Base-by-base conservation (phyloP, 2,888 invertebrate genomes). In the Hesperia comma region DNA sequence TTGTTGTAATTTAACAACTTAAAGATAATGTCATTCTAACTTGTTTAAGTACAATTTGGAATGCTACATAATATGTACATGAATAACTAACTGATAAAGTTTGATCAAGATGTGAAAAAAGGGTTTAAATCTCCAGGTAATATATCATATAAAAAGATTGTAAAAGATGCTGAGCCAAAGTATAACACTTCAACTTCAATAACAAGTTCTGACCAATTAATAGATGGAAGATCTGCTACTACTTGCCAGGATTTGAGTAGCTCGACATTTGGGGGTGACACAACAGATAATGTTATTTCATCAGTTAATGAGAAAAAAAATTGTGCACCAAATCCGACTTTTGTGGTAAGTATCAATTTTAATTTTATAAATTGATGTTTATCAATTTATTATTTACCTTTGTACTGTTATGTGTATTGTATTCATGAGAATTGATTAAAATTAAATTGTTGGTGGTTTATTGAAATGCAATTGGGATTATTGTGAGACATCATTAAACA, bases 101-200 rank as follows among this genome's bases (percentile, higher is more conserved):
- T 26, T 26, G 5, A 12, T 37, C 3, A 12, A 37, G 2, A 12
- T 37, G 12, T 37, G 37, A 37, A 37, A 37, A 37, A 37, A 12
- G 14, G 15, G 14, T 53, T 46, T 26, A n/a, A 37, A n/a, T 43
- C 63, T 61, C 6, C 63, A 67, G 63, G 68, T 15, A 63, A 63
- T 58, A 58, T 41, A 63, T 61, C 53, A 33, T 58, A 53, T 21
- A 64, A 53, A 10, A 64, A 43, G 43, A 41, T 41, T 15, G 12
- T 26, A 19, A 64, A 51, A 12, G 40, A 19, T 1, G 6, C 57
- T 32, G 63, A 58, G 10, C 51, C 6, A 41, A 37, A 14, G 53
- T 56, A 21, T 21, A 19, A 51, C 5, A 14, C 40, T 32, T 21
- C 49, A 32, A 21, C 8, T 32, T 53, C 53, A 2, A 58, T 57